These are phyloP conservation scores for Pseudomyrmex gracilis DNA, from an alignment of 1,140 invertebrate species.

Conservation along the genomic window DNA sequence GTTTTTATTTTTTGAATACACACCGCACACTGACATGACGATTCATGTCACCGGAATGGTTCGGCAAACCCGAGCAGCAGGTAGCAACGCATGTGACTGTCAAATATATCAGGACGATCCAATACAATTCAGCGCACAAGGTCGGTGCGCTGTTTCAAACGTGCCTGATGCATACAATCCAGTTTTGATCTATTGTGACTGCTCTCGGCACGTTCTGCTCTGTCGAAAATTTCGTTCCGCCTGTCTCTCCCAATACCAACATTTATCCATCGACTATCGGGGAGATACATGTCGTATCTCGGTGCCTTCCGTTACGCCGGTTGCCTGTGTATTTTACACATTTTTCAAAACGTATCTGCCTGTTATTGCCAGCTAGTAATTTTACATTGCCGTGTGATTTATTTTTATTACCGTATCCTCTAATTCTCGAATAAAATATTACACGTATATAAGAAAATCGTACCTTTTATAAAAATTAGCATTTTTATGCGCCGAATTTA, in stretches of 20 bases:
- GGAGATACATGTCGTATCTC: constrained; percentile 23
- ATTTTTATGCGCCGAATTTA: background rate
- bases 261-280: constrained; percentile 54
- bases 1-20: constrained; percentile 13
- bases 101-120: constrained; percentile 24
- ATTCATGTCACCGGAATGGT: constrained; percentile 12
- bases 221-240: constrained; percentile 51
- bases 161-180: constrained; percentile 43
- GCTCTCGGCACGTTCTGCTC: constrained; percentile 64
- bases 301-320: constrained; percentile 20
- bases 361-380: background rate
- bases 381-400: background rate
- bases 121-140: constrained; percentile 34
- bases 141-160: constrained; percentile 27
- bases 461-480: background rate
- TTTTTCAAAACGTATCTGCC: background rate
- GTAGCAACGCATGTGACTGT: constrained; percentile 40
- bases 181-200: constrained; percentile 37
- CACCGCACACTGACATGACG: background rate
- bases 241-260: constrained; percentile 35
- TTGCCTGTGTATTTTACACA: constrained; percentile 3
- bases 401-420: background rate
- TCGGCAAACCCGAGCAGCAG: constrained; percentile 6
- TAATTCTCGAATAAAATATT: background rate
- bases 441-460: background rate